These are phyloP conservation scores for Myrmecophaga tridactyla DNA, from an alignment of 2,113 vertebrate genomes.

Conservation along the genomic window DNA sequence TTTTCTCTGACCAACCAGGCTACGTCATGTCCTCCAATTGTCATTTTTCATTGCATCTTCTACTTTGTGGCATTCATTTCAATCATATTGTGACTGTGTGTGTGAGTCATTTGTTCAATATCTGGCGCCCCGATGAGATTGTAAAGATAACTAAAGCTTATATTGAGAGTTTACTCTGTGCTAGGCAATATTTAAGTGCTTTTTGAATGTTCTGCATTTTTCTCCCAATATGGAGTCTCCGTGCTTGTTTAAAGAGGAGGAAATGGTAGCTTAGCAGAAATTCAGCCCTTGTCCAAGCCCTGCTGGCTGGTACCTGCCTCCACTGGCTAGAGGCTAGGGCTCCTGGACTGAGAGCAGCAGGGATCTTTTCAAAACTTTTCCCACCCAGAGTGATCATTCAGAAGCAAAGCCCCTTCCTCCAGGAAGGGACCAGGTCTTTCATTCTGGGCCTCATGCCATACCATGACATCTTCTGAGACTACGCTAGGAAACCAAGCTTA, in stretches of 20 bases:
- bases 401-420: not conserved
- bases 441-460: not conserved
- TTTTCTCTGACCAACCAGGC: not conserved
- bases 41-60: not conserved
- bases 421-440: not conserved
- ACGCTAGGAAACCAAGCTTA: not conserved
- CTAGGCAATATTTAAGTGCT: not conserved
- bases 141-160: not conserved
- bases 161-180: not conserved
- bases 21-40: not conserved
- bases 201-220: not conserved
- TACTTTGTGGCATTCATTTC: not conserved
- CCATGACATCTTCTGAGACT: not conserved
- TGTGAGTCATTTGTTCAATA: not conserved
- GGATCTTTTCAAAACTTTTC: not conserved
- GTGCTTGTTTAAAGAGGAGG: not conserved
- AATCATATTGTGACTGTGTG: not conserved
- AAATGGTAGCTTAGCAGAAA: not conserved
- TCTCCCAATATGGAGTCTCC: not conserved
- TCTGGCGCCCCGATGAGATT: not conserved
- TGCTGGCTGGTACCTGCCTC: not conserved
- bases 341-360: not conserved
- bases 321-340: not conserved
- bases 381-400: too few species aligned
- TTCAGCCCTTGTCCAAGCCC: not conserved